Evolutionary conservation across 2,888 invertebrate species (phyloP).

Genomic region (Ariolimax columbianus): DNA sequence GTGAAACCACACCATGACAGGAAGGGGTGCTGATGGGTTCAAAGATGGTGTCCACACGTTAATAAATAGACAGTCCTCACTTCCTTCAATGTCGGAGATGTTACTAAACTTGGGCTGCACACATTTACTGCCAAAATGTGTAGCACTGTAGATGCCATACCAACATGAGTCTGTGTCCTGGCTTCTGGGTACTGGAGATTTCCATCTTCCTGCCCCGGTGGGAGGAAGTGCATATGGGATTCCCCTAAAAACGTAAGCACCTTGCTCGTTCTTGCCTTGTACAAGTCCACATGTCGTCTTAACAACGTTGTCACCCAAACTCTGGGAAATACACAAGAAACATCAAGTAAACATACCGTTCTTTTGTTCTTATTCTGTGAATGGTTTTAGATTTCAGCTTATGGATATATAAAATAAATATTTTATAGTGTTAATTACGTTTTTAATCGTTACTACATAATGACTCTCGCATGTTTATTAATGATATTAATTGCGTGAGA

Average conservation of each 20-base stretch:
- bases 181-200: constrained; percentile 49
- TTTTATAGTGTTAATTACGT: no score
- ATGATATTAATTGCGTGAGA: no score
- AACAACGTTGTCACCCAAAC: constrained; percentile 17
- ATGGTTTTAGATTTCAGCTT: no score
- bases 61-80: constrained; percentile 69
- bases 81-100: constrained; percentile 50
- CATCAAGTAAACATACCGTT: no score
- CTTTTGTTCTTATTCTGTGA: no score
- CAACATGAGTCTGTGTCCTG: constrained; percentile 58
- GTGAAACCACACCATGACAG: constrained; percentile 76
- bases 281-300: constrained; percentile 63
- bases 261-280: constrained; percentile 54
- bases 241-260: constrained; percentile 59
- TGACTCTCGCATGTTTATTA: no score
- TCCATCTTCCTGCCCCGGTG: constrained; percentile 58
- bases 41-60: constrained; percentile 73
- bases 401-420: no score
- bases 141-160: constrained; percentile 56
- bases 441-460: no score
- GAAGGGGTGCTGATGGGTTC: constrained; percentile 58
- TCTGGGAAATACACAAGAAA: constrained; percentile 12
- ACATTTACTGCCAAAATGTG: constrained; percentile 56
- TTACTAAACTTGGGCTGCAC: constrained; percentile 52
- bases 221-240: constrained; percentile 67